Conservation (phyloP, 2,797 vertebrate genomes). For the Propithecus perrieri region DNA sequence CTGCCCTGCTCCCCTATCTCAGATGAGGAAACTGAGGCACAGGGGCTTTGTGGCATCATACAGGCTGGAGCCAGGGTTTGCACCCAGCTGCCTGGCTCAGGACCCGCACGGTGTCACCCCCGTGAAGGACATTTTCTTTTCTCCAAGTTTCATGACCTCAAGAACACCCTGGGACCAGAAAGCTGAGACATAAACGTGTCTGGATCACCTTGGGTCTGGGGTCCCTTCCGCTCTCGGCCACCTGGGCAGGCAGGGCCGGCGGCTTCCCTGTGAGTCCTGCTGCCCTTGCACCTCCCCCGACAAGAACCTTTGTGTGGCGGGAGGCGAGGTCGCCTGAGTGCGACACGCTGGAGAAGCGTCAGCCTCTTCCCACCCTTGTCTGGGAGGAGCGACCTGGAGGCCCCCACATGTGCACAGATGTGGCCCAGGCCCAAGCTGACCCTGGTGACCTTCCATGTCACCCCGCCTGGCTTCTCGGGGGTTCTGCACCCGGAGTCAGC, state of each 20-base stretch:
- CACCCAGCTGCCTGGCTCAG: not conserved
- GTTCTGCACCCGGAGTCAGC: not conserved
- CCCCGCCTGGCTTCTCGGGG: not conserved
- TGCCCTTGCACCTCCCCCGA: not conserved
- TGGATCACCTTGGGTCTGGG: not conserved
- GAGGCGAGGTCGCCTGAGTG: not conserved
- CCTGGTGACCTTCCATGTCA: too few species aligned
- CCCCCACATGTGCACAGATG: not conserved
- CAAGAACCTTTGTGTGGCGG: not conserved
- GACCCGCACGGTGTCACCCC: not conserved
- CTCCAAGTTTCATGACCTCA: not conserved
- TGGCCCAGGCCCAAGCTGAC: not conserved
- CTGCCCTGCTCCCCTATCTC: not conserved
- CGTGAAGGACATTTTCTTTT: not conserved
- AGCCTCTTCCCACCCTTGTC: too few species aligned
- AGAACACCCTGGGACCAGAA: not conserved
- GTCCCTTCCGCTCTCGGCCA: not conserved
- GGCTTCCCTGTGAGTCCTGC: too few species aligned
- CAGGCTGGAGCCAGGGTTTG: not conserved
- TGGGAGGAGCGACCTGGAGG: not conserved
- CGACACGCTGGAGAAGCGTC: fast-evolving
- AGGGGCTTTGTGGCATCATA: fast-evolving
- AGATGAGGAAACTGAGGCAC: not conserved
- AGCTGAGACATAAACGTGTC: not conserved
- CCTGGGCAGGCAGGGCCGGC: not conserved